Conservation (phyloP, 2,113 vertebrate species). For the Gracilinanus agilis region DNA sequence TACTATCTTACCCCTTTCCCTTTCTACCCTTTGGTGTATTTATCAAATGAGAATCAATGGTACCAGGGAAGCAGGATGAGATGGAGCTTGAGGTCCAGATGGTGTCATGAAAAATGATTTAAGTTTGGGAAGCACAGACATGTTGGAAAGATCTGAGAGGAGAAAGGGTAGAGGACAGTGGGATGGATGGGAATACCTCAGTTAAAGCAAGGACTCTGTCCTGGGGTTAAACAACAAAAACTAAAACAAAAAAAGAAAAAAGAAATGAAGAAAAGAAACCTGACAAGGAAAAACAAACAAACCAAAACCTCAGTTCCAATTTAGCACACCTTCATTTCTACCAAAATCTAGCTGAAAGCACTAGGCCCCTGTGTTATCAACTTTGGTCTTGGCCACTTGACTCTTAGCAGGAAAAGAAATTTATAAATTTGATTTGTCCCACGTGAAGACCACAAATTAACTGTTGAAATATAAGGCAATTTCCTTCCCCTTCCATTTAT, state of each 20-base stretch:
- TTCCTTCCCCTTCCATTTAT: constrained; percentile 51
- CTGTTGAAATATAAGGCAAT: constrained; percentile 85
- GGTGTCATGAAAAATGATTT: constrained; percentile 29
- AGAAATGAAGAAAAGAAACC: background rate
- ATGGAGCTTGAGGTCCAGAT: constrained; percentile 11
- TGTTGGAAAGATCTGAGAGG: background rate
- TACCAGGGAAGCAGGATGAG: constrained; percentile 52
- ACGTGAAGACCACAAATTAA: constrained; percentile 79
- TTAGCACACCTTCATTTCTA: constrained; percentile 58
- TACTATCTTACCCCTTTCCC: constrained; percentile 64
- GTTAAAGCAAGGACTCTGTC: constrained; percentile 23
- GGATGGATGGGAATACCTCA: constrained; percentile 36
- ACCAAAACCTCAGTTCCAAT: constrained; percentile 53
- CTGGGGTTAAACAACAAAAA: constrained; percentile 68
- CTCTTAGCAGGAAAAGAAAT: constrained; percentile 77
- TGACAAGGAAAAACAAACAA: constrained; percentile 20
- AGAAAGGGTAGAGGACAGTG: background rate
- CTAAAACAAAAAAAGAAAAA: background rate
- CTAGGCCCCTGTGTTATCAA: constrained; percentile 53
- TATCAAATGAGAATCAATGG: constrained; percentile 61
- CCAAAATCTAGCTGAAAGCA: constrained; percentile 42
- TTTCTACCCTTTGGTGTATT: constrained; percentile 67
- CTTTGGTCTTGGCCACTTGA: constrained; percentile 73
- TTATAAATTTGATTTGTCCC: constrained; percentile 79
- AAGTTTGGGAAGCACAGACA: constrained; percentile 21